A percentile compares a stretch with the other conserved stretches of the same genome.
phyloP scores from a whole-genome alignment of 2,113 vertebrate genomes.

The Eurystomus gularis region DNA sequence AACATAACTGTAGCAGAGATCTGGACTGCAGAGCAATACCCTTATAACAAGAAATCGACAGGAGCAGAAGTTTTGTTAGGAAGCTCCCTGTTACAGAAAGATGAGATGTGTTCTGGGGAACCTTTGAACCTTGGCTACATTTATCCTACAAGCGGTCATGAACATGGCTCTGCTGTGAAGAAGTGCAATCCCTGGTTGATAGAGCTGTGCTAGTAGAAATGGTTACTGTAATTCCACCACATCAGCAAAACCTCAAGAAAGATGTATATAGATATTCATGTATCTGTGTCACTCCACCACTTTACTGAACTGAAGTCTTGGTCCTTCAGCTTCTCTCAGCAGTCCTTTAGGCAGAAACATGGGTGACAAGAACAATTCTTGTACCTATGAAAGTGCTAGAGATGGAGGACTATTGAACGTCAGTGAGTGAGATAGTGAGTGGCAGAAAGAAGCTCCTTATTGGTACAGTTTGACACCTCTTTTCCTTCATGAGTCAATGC shows the following conservation, averaged over 20 bases:
- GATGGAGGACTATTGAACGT: background rate
- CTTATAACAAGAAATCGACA: background rate
- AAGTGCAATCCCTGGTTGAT: background rate
- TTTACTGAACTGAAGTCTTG: background rate
- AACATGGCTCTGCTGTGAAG: rapidly evolving
- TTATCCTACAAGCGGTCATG: background rate
- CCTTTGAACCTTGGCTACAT: background rate
- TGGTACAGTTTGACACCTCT: background rate
- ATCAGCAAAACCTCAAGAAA: background rate
- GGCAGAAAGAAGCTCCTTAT: background rate
- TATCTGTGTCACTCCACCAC: background rate
- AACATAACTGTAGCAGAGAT: background rate
- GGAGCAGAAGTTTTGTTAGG: background rate
- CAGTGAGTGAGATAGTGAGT: background rate
- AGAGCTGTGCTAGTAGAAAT: background rate
- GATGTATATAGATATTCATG: background rate
- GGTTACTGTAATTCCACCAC: background rate
- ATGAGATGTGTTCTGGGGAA: background rate
- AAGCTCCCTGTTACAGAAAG: background rate
- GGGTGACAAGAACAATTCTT: background rate
- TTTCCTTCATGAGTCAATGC: background rate
- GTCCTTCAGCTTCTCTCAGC: background rate
- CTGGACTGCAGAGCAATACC: background rate
- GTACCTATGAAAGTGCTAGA: background rate
- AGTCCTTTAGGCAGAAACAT: background rate